A percentile compares a stretch with the other conserved stretches of the same genome.
Conservation (phyloP, 2,888 invertebrate species). For the Chironomus tentans region DNA sequence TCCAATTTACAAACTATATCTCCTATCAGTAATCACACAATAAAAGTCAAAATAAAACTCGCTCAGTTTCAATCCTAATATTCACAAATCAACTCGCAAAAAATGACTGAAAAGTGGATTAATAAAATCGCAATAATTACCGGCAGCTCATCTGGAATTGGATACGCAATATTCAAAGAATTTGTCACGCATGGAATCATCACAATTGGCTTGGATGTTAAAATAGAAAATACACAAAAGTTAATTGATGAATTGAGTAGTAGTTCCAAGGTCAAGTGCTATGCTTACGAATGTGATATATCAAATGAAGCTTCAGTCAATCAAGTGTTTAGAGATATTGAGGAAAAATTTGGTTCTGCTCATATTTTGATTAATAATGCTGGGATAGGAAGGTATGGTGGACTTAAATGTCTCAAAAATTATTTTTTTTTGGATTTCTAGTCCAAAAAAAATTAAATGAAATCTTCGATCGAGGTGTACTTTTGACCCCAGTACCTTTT, state of each 20-base stretch:
- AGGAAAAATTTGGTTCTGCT: constrained; percentile 44
- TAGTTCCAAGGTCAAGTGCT: background rate
- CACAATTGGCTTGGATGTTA: constrained; percentile 2
- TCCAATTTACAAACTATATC: no score
- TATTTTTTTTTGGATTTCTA: background rate
- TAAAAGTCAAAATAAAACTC: no score
- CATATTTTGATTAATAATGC: constrained; percentile 52
- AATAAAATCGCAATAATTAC: constrained; percentile 34
- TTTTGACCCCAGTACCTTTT: no score
- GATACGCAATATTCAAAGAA: constrained; percentile 27
- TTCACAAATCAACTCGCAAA: background rate
- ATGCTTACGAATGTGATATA: constrained; percentile 44
- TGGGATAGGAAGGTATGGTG: constrained; percentile 35
- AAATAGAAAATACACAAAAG: background rate
- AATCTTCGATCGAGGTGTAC: no score
- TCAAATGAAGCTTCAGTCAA: constrained; percentile 46
- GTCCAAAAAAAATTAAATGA: no score
- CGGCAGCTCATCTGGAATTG: constrained; percentile 29
- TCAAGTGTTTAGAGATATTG: constrained; percentile 45
- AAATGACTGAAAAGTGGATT: constrained; percentile 32
- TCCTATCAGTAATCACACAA: no score
- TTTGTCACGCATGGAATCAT: constrained; percentile 35
- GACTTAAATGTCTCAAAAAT: no score
- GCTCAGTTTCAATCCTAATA: background rate
- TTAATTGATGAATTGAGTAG: background rate